Evolutionary conservation across 2,888 invertebrate genomes (phyloP).

Genomic region (Drosophila pegasa): DNA sequence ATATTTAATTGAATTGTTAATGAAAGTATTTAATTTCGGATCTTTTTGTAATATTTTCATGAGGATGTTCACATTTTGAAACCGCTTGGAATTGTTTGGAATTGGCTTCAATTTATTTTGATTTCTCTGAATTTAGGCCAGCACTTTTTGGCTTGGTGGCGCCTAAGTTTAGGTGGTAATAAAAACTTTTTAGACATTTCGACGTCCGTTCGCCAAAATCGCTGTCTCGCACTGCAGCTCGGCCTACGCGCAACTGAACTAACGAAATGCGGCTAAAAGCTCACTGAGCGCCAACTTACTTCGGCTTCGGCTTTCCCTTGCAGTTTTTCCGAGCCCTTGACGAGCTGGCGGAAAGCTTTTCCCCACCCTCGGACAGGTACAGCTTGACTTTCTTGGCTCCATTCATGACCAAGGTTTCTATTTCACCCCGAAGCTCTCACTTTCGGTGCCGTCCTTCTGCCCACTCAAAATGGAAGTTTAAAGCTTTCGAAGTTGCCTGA

Average conservation of each 20-base stretch:
- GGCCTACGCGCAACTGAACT: conserved; percentile 70
- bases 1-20: not conserved
- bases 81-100: not conserved
- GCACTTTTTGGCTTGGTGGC: conserved; percentile 1
- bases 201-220: conserved; percentile 40
- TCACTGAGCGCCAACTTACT: conserved; percentile 20
- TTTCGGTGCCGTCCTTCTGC: conserved; percentile 28
- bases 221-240: conserved; percentile 56
- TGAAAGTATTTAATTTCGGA: not conserved
- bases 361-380: conserved; percentile 9
- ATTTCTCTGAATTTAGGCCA: conserved; percentile 21
- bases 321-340: conserved; percentile 30
- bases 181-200: conserved; percentile 10
- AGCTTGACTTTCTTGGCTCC: conserved; percentile 42
- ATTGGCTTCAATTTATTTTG: not conserved
- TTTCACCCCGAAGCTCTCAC: conserved; percentile 44
- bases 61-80: not conserved
- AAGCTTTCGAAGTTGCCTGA: conserved; percentile 34
- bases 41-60: not conserved
- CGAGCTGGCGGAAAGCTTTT: conserved; percentile 43
- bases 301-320: conserved; percentile 53
- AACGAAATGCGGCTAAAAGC: conserved; percentile 51
- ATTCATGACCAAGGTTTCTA: conserved; percentile 59
- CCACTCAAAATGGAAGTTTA: conserved; percentile 3
- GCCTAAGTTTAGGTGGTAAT: conserved; percentile 15